Evolutionary conservation across 2,113 vertebrate genomes (phyloP).

Genomic region (Menidia beryllina): DNA sequence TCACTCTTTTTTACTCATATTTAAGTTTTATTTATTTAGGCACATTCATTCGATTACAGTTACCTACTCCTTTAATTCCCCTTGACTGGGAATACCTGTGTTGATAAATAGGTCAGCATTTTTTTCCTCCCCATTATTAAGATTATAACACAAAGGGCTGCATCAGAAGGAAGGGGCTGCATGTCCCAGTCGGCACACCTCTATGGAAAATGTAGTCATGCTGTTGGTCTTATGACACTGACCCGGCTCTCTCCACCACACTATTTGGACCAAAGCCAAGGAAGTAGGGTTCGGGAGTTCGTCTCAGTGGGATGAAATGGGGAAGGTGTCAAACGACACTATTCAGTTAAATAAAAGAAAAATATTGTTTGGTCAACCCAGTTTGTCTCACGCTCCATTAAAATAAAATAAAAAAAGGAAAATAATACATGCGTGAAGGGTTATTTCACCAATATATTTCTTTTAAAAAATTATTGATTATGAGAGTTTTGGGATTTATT

Average conservation of each 20-base stretch:
- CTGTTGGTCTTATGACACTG: slow-evolving; percentile 75
- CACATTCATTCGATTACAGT: neutral
- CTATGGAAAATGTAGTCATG: slow-evolving; percentile 80
- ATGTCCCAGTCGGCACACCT: slow-evolving; percentile 32
- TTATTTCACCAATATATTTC: too few species aligned
- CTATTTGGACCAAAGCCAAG: slow-evolving; percentile 54
- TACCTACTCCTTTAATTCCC: neutral
- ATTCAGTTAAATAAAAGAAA: neutral
- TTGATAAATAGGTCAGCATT: too few species aligned
- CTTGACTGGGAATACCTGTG: neutral
- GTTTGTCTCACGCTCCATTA: neutral
- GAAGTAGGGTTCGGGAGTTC: slow-evolving; percentile 49
- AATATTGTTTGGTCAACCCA: neutral
- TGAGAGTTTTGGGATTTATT: slow-evolving; percentile 13
- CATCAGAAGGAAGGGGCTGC: neutral
- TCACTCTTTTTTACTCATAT: neutral
- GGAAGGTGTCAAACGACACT: slow-evolving; percentile 17
- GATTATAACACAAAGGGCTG: neutral
- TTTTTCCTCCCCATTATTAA: neutral
- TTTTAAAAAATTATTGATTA: neutral
- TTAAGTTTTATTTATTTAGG: neutral
- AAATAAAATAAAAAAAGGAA: too few species aligned
- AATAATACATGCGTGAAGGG: too few species aligned
- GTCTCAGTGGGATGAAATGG: slow-evolving; percentile 47
- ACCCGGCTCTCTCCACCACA: slow-evolving; percentile 54